Conservation (phyloP, 2,888 invertebrate genomes). For the Reticulitermes lucifugus region DNA sequence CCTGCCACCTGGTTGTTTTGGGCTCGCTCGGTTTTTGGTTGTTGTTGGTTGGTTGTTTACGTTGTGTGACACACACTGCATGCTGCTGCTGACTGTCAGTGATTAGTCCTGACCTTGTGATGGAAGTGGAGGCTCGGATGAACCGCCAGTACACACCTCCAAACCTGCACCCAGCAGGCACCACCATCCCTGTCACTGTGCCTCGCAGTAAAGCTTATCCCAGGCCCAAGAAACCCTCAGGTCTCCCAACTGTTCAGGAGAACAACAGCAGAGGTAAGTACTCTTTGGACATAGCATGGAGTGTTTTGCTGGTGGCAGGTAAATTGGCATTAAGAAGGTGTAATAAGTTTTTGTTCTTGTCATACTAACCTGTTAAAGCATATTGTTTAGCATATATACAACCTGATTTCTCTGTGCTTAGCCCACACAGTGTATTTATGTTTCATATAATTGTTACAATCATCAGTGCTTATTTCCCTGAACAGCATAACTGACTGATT, state of each 20-base stretch:
- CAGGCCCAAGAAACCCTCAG: conserved; percentile 57
- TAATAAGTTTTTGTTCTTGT: too few species aligned
- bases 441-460: too few species aligned
- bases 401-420: too few species aligned
- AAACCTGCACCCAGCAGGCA: conserved; percentile 63
- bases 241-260: conserved; percentile 80
- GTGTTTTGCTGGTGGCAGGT: too few species aligned
- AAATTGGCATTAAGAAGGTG: too few species aligned
- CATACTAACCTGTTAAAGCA: too few species aligned
- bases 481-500: too few species aligned
- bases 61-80: conserved; percentile 48
- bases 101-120: conserved; percentile 88
- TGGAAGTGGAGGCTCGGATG: conserved; percentile 92
- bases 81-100: conserved; percentile 68
- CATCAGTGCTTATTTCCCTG: too few species aligned
- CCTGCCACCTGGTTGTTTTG: conserved; percentile 45
- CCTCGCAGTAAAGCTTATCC: conserved; percentile 62
- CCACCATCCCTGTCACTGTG: conserved; percentile 28
- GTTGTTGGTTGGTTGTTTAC: conserved; percentile 55
- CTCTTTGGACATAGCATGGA: too few species aligned
- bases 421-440: too few species aligned
- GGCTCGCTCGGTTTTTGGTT: conserved; percentile 44
- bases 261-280: conserved; percentile 70
- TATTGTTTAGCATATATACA: too few species aligned
- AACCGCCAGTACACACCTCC: conserved; percentile 82